Conservation (phyloP, 1,140 invertebrate species). For the Drosophila repletoides region DNA sequence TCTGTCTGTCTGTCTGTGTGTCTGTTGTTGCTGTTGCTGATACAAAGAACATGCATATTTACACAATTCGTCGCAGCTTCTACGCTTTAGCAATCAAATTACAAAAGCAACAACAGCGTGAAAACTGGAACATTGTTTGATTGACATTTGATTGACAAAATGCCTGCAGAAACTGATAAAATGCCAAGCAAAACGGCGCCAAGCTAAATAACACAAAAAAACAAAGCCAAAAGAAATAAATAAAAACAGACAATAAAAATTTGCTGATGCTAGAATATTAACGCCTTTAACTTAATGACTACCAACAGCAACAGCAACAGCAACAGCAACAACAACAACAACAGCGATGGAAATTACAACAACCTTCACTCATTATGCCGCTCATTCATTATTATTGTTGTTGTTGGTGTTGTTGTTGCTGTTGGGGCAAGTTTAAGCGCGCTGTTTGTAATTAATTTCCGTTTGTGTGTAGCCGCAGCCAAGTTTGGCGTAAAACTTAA, state of each 20-base stretch:
- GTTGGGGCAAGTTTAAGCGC: constrained; percentile 61
- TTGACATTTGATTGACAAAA: constrained; percentile 79
- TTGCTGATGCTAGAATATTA: constrained; percentile 56
- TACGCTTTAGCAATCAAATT: constrained; percentile 81
- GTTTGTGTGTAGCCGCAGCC: constrained; percentile 74
- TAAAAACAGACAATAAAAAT: constrained; percentile 35
- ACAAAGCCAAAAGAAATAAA: constrained; percentile 16
- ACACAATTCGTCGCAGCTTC: constrained; percentile 78
- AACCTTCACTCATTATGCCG: constrained; percentile 69
- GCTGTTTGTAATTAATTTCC: constrained; percentile 80
- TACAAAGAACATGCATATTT: constrained; percentile 79
- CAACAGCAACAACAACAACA: constrained; percentile 23
- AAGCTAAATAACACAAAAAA: constrained; percentile 18
- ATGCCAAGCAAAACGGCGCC: constrained; percentile 67
- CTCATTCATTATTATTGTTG: constrained; percentile 64
- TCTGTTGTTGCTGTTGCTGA: constrained; percentile 36
- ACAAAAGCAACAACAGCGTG: constrained; percentile 44
- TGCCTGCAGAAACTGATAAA: constrained; percentile 55
- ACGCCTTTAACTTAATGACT: constrained; percentile 64
- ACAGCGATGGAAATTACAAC: constrained; percentile 31
- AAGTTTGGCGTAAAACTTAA: constrained; percentile 65
- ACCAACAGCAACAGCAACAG: constrained; percentile 29
- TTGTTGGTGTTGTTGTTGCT: constrained; percentile 26
- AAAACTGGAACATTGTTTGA: constrained; percentile 71
- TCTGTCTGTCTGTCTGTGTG: background rate